Conservation (phyloP, 2,888 invertebrate species). For the Andricus quercusramuli region DNA sequence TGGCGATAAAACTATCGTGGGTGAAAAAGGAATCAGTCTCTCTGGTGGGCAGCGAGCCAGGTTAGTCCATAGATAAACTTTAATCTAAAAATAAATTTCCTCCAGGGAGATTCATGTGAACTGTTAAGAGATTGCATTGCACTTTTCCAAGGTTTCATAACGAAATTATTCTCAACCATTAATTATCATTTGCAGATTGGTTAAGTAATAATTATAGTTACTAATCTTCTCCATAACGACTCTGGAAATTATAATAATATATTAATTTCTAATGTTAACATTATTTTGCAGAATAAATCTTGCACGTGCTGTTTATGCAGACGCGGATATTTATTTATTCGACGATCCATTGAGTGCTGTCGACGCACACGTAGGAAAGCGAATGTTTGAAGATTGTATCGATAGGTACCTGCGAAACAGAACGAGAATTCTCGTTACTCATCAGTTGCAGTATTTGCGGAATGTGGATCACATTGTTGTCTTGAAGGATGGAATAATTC, state of each 20-base stretch:
- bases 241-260: background rate
- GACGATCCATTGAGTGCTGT: slow-evolving; percentile 96
- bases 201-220: background rate
- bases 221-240: background rate
- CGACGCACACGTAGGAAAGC: slow-evolving; percentile 94
- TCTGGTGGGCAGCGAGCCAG: slow-evolving; percentile 88
- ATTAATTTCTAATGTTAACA: background rate
- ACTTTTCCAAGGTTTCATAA: background rate
- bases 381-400: slow-evolving; percentile 92
- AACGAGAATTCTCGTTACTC: slow-evolving; percentile 82
- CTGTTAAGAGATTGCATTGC: background rate
- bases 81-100: slow-evolving; percentile 39
- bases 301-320: slow-evolving; percentile 91
- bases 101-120: slow-evolving; percentile 15
- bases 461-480: slow-evolving; percentile 75
- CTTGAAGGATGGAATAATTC: slow-evolving; percentile 71
- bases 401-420: slow-evolving; percentile 81
- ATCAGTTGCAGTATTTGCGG: slow-evolving; percentile 82
- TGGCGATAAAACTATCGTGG: slow-evolving; percentile 91
- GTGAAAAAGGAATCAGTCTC: slow-evolving; percentile 91
- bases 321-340: slow-evolving; percentile 91
- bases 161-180: background rate
- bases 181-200: background rate
- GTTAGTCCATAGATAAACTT: slow-evolving; percentile 64
- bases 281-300: slow-evolving; percentile 85